These are phyloP conservation scores for Astreopora myriophthalma DNA, from an alignment of 64 coral and sea anemone species.

Conservation along the genomic window DNA sequence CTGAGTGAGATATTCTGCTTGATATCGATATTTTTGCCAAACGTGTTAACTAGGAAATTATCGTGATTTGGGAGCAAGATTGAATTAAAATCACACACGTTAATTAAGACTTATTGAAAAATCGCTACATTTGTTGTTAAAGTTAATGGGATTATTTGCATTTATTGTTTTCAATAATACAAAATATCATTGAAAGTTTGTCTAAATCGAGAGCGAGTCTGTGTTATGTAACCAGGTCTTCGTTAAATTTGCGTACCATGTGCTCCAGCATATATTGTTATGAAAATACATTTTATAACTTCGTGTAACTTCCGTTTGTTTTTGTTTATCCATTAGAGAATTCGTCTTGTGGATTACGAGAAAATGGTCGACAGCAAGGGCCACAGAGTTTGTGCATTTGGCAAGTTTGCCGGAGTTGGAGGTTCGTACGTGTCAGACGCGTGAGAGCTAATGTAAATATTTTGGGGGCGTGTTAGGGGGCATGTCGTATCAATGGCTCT, in stretches of 20 bases:
- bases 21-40: neutral
- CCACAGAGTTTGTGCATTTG: conserved; percentile 96
- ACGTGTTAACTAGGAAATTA: neutral
- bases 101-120: too few species aligned
- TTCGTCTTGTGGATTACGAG: conserved; percentile 96
- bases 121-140: too few species aligned
- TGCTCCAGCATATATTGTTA: neutral
- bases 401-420: conserved; percentile 97
- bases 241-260: neutral
- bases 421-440: conserved; percentile 39
- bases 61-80: too few species aligned
- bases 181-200: too few species aligned
- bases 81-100: too few species aligned
- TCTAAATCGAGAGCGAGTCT: neutral
- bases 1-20: neutral
- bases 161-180: too few species aligned
- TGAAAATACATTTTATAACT: neutral
- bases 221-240: too few species aligned
- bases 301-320: neutral
- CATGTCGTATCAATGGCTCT: neutral
- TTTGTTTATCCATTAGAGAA: conserved; percentile 67
- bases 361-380: conserved; percentile 94
- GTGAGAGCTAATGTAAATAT: neutral
- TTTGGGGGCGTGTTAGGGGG: conserved; percentile 25
- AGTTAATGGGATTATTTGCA: too few species aligned